A percentile compares a stretch with the other conserved stretches of the same genome.
These are phyloP conservation scores for Melinopterus prodromus DNA, from an alignment of 2,888 invertebrate genomes.

Conservation along the genomic window DNA sequence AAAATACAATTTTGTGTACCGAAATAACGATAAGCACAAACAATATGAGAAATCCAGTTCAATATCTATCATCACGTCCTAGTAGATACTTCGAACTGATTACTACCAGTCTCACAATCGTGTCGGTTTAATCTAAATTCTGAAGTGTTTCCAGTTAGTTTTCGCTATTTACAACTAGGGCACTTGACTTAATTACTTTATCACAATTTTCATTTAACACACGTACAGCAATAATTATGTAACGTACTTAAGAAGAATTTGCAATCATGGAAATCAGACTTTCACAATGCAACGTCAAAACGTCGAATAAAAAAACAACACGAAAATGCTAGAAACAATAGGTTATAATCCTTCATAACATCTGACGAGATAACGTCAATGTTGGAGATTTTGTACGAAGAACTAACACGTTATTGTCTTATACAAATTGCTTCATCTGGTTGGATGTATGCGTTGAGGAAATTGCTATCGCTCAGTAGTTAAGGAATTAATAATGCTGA, in stretches of 20 bases:
- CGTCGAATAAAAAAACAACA: not conserved
- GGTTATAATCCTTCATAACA: conserved; percentile 4
- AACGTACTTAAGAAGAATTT: not conserved
- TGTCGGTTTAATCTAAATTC: not conserved
- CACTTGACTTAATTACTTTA: not conserved
- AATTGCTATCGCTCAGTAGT: conserved; percentile 12
- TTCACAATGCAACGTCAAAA: not conserved
- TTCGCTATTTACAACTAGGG: not conserved
- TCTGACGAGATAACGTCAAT: not conserved
- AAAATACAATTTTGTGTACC: too few species aligned
- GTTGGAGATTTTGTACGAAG: not conserved
- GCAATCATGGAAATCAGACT: not conserved
- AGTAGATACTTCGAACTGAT: not conserved
- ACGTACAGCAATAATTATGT: not conserved
- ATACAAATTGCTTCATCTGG: not conserved
- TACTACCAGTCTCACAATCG: not conserved
- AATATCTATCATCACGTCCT: not conserved
- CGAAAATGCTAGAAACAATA: not conserved
- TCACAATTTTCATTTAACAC: not conserved
- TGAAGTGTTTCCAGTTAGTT: not conserved
- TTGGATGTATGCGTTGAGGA: not conserved
- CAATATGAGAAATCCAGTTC: not conserved
- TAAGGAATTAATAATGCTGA: conserved; percentile 22
- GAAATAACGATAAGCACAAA: not conserved
- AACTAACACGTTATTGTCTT: not conserved